Evolutionary conservation across 2,797 vertebrate species (phyloP).

Genomic region (Peromyscus nudipes): DNA sequence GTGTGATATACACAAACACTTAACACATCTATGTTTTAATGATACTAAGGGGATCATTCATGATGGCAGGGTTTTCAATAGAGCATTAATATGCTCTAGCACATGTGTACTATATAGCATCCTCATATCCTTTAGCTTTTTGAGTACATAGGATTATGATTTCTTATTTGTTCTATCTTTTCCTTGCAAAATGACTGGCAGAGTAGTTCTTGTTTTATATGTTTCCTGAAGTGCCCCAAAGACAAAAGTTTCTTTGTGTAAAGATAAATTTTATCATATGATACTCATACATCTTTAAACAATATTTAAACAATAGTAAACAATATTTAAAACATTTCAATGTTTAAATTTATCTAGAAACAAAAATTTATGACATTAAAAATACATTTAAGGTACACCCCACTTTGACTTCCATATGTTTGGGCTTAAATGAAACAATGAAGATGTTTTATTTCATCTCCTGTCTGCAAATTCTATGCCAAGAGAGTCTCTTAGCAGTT

Average conservation of each 20-base stretch:
- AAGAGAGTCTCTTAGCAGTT: background rate
- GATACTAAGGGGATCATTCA: background rate
- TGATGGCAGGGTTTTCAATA: background rate
- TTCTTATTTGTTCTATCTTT: constrained; percentile 28
- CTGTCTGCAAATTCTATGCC: background rate
- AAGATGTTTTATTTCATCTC: constrained; percentile 50
- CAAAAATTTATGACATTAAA: background rate
- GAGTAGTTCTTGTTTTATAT: background rate
- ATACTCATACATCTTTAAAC: background rate
- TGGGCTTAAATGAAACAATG: constrained; percentile 36
- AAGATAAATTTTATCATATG: constrained; percentile 22
- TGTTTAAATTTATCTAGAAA: background rate
- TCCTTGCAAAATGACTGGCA: constrained; percentile 17
- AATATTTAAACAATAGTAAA: background rate
- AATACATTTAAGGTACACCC: background rate
- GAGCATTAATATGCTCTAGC: background rate
- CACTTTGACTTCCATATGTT: background rate
- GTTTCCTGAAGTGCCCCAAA: background rate
- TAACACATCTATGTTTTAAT: background rate
- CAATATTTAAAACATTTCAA: background rate
- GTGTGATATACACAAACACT: background rate
- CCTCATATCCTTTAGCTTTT: background rate
- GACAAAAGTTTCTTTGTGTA: background rate
- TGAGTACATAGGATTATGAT: background rate
- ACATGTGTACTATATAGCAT: background rate